Percentiles rank a stretch among this genome's conserved stretches.
Evolutionary conservation across 1,140 invertebrate species (phyloP).

Genomic region (Arion vulgaris): DNA sequence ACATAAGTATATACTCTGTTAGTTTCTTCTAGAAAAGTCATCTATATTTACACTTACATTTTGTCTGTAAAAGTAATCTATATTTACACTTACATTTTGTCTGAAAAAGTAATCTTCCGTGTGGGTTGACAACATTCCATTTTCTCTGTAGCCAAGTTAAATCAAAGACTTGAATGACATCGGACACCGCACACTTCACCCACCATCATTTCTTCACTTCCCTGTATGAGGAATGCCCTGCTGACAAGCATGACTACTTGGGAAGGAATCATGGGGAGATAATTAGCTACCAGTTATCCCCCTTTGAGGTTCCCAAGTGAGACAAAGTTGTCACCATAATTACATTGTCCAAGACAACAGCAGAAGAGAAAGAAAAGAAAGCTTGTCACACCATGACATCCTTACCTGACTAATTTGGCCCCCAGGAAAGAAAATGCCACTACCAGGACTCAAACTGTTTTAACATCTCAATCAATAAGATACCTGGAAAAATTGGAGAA

Average conservation of each 20-base stretch:
- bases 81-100: too few relatives aligned
- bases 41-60: too few relatives aligned
- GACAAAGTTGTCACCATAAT: not conserved
- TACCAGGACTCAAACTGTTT: not conserved
- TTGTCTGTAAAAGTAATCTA: too few relatives aligned
- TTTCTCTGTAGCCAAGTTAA: not conserved
- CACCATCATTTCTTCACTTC: not conserved
- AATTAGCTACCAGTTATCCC: not conserved
- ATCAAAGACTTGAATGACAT: not conserved
- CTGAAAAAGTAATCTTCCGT: too few relatives aligned
- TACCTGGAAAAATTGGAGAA: too few relatives aligned
- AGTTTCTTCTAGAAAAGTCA: too few relatives aligned
- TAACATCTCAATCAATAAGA: not conserved
- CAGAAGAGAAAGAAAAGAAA: not conserved
- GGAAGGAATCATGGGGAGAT: slow-evolving; percentile 9
- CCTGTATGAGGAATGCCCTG: not conserved
- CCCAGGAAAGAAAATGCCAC: not conserved
- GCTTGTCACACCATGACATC: not conserved
- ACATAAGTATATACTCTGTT: too few relatives aligned
- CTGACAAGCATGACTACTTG: not conserved
- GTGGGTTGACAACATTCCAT: too few relatives aligned
- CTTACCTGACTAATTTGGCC: not conserved
- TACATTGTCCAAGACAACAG: not conserved
- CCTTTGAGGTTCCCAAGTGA: not conserved
- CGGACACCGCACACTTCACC: not conserved